Percentiles rank a stretch among this genome's conserved stretches.
Conservation (phyloP, 2,888 invertebrate species). For the Cantharis rufa region DNA sequence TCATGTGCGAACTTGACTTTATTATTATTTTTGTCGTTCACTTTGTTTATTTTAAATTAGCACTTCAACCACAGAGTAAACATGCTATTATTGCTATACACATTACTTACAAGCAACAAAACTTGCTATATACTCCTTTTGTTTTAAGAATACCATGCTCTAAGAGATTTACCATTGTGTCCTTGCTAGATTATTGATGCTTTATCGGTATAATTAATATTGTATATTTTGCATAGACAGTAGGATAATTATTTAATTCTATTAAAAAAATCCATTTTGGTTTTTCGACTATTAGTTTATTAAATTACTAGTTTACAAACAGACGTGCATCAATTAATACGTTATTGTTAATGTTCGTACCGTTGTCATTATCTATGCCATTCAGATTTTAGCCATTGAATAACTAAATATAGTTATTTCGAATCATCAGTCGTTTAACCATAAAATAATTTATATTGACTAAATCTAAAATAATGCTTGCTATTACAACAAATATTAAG, state of each 20-base stretch:
- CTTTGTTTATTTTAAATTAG: neutral
- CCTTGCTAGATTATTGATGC: neutral
- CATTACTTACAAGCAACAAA: neutral
- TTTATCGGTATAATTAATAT: neutral
- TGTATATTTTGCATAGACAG: neutral
- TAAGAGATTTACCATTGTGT: neutral
- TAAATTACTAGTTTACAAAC: conserved; percentile 35
- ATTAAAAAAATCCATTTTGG: neutral
- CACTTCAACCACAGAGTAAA: neutral
- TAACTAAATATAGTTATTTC: conserved; percentile 16
- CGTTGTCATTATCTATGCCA: conserved; percentile 38
- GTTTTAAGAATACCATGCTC: neutral
- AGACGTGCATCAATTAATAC: conserved; percentile 26
- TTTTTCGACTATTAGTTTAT: conserved; percentile 15
- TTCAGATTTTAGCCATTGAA: conserved; percentile 16
- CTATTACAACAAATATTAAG: neutral
- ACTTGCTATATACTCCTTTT: neutral
- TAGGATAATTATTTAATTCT: no score
- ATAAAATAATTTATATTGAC: conserved; percentile 1
- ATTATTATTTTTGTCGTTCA: neutral
- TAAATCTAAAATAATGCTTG: neutral
- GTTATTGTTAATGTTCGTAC: conserved; percentile 37
- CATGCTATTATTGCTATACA: neutral
- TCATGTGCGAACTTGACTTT: neutral
- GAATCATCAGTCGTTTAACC: conserved; percentile 6